These are phyloP conservation scores for Tetrao urogallus DNA, from an alignment of 2,113 vertebrate genomes.

Conservation along the genomic window DNA sequence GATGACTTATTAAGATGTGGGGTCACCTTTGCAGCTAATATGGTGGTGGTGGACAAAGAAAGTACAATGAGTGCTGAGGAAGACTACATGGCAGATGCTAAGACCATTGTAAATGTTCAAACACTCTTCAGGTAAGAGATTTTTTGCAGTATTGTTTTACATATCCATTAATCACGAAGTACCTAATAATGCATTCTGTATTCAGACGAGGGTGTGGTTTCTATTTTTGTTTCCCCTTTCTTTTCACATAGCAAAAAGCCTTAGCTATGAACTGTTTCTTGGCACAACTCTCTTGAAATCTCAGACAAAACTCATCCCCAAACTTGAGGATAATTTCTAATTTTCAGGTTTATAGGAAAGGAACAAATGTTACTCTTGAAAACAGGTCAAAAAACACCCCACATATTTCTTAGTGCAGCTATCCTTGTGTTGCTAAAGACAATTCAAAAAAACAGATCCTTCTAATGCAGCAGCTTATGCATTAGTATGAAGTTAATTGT, in stretches of 20 bases:
- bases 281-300: neutral
- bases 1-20: slow-evolving; percentile 96
- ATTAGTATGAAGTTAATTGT: neutral
- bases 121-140: slow-evolving; percentile 92
- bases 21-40: slow-evolving; percentile 95
- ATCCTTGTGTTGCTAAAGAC: neutral
- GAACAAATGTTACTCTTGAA: neutral
- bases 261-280: neutral
- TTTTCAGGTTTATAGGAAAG: neutral
- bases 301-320: neutral
- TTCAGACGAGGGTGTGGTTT: neutral
- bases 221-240: neutral
- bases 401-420: neutral
- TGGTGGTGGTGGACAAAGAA: slow-evolving; percentile 98
- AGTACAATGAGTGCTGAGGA: slow-evolving; percentile 98
- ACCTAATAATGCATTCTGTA: neutral
- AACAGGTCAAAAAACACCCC: neutral
- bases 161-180: neutral
- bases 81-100: slow-evolving; percentile 98
- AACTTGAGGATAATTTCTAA: neutral
- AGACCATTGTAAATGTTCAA: slow-evolving; percentile 98
- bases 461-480: neutral
- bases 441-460: neutral
- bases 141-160: neutral
- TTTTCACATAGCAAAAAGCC: neutral